Base-by-base conservation (phyloP, 1,140 invertebrate genomes). In the Drosophila bocki region DNA sequence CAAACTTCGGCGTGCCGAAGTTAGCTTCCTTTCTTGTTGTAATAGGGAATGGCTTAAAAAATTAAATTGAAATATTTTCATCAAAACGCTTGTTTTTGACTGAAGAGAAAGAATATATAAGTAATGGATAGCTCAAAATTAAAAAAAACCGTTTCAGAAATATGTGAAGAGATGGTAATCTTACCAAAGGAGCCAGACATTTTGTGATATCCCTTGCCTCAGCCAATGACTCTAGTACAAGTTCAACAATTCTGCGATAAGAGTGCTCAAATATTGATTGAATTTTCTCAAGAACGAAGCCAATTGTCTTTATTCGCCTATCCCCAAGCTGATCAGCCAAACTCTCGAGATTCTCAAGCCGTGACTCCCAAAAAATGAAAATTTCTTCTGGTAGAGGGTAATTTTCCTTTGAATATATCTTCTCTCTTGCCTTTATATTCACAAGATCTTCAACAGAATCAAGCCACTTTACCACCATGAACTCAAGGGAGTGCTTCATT, bases 241-340 rank as follows among this genome's bases (percentile, higher is more conserved):
- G 94, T 71, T 95, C 94, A 4, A 96, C 94, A 80, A 95, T 94
- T 19, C 93, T 94, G 65, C 95, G 95, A 90, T 97, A 97, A 47
- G 95, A 95, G 45, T 94, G 93, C 33, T 95, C 94, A 90, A 97
- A 97, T 19, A 96, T 95, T 67, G 96, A 97, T 37, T 95, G 93
- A 1, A 95, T 95, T 62, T 94, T 93, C 90, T 97, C 96, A 5
- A 98, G 91, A 44, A 97, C 95, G 57, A 95, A 94, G 2, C 95
- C 96, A 95, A 98, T 97, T 77, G 96, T 96, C 81, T 96, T 96
- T 0, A 98, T 96, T 77, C 96, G 93, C 8, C 95, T 95, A 90
- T 97, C 96, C 37, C 95, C 93, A 51, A 97, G 90, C 86, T 99
- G 98, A 58, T 96, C 95, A 80, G 97, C 97, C 69, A 99, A 96